These are phyloP conservation scores for Peromyscus maniculatus DNA, from an alignment of 2,113 vertebrate species.

Conservation along the genomic window DNA sequence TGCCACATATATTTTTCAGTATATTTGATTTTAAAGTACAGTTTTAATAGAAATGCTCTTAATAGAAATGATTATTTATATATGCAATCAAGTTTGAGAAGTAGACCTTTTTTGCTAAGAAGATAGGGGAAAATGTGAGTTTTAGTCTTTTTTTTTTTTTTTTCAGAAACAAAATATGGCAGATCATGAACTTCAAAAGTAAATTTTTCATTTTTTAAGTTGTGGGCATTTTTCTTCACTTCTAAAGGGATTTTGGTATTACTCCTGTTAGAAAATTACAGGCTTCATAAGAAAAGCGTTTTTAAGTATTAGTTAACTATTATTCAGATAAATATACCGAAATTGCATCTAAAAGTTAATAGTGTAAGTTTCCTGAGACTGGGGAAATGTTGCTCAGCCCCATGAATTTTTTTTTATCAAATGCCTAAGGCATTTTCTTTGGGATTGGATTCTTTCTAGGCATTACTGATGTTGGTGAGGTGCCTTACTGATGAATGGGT, in stretches of 20 bases:
- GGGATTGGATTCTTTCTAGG: constrained; percentile 51
- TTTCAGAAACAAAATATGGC: constrained; percentile 32
- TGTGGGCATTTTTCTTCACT: constrained; percentile 24
- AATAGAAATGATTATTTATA: constrained; percentile 43
- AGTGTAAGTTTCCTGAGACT: constrained; percentile 50
- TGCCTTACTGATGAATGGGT: constrained; percentile 57
- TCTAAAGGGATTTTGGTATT: constrained; percentile 58
- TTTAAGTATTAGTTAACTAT: constrained; percentile 20
- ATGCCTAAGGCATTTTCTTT: constrained; percentile 56
- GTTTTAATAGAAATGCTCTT: constrained; percentile 37
- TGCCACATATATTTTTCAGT: constrained; percentile 66
- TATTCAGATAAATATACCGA: constrained; percentile 67
- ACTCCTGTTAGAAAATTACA: constrained; percentile 11
- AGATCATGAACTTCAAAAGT: constrained; percentile 47
- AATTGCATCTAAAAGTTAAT: constrained; percentile 58
- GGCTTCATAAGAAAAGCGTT: constrained; percentile 58
- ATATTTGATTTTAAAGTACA: constrained; percentile 36
- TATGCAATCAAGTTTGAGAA: constrained; percentile 28
- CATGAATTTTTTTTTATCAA: neutral
- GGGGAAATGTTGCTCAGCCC: constrained; percentile 2
- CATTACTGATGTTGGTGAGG: constrained; percentile 37
- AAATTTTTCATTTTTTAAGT: constrained; percentile 62
- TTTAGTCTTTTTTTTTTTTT: constrained; percentile 36
- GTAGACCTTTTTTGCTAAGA: neutral
- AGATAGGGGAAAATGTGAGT: constrained; percentile 32